Evolutionary conservation across 2,888 invertebrate genomes (phyloP).

Genomic region (Drosophila stalkeri): DNA sequence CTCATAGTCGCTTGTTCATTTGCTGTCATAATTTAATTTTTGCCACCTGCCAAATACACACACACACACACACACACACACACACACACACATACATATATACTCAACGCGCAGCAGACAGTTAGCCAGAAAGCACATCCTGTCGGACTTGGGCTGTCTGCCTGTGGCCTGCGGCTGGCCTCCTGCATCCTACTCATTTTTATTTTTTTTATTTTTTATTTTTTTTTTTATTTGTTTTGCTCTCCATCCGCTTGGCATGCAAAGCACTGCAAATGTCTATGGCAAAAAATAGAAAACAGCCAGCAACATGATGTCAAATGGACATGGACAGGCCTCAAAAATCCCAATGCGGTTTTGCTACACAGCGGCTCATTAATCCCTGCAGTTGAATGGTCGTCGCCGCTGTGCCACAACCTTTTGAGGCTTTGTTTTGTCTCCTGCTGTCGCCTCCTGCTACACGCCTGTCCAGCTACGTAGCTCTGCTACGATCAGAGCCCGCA

Average conservation of each 20-base stretch:
- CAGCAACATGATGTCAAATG: constrained; percentile 49
- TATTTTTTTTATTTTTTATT: no score
- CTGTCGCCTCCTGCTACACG: neutral
- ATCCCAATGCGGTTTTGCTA: constrained; percentile 68
- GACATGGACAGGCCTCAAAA: constrained; percentile 60
- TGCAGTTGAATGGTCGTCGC: constrained; percentile 65
- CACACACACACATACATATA: constrained; percentile 10
- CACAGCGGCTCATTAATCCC: constrained; percentile 74
- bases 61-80: constrained; percentile 25
- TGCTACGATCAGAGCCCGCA: constrained; percentile 32
- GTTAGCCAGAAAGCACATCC: constrained; percentile 46
- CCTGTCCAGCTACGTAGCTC: neutral
- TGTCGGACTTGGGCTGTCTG: constrained; percentile 32
- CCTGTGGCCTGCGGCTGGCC: constrained; percentile 39
- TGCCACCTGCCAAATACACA: constrained; percentile 57
- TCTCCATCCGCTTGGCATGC: constrained; percentile 36
- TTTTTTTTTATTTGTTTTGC: no score
- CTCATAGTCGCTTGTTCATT: constrained; percentile 67
- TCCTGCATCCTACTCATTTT: constrained; percentile 8
- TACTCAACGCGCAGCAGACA: constrained; percentile 12
- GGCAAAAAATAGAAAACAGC: neutral
- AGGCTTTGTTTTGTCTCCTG: constrained; percentile 44
- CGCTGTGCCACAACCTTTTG: constrained; percentile 42
- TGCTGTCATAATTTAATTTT: constrained; percentile 80
- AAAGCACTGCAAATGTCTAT: constrained; percentile 38